phyloP scores from a whole-genome alignment of 2,797 vertebrate species.

The Chelon labrosus region DNA sequence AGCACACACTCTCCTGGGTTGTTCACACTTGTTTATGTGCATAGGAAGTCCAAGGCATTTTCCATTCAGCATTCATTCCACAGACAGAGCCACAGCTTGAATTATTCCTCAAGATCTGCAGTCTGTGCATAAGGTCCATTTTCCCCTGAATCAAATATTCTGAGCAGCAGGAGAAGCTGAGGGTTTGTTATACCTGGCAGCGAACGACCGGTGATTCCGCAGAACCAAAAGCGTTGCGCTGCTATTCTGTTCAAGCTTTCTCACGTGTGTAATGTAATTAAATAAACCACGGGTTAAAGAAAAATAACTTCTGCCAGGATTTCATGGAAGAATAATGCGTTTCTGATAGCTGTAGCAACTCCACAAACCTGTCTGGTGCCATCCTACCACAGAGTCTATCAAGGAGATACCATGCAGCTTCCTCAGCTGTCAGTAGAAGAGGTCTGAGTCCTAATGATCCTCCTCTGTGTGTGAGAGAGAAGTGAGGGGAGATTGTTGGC shows the following conservation, averaged over 20 bases:
- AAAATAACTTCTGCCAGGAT: conserved; percentile 34
- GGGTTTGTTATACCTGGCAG: conserved; percentile 9
- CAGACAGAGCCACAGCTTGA: conserved; percentile 43
- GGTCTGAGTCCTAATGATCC: conserved; percentile 67
- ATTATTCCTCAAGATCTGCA: conserved; percentile 62
- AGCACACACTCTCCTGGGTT: conserved; percentile 20
- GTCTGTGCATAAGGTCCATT: conserved; percentile 12
- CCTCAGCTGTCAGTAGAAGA: conserved; percentile 61
- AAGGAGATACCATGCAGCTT: conserved; percentile 54
- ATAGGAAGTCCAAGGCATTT: conserved; percentile 37
- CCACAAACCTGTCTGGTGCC: conserved; percentile 57
- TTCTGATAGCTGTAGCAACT: conserved; percentile 50
- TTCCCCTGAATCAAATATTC: conserved; percentile 40
- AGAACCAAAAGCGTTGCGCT: conserved; percentile 10
- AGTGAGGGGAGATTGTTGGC: conserved; percentile 46
- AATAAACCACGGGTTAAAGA: conserved; percentile 31
- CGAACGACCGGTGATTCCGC: conserved; percentile 6
- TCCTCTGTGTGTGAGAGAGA: conserved; percentile 22
- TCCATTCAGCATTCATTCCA: conserved; percentile 47
- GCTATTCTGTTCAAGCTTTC: conserved; percentile 4
- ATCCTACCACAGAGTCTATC: conserved; percentile 55
- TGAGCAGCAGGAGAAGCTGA: conserved; percentile 21
- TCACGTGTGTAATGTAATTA: conserved; percentile 9
- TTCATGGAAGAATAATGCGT: conserved; percentile 44
- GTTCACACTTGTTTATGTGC: conserved; percentile 12